Base-by-base conservation (phyloP, 2,113 vertebrate species). In the Poecilia latipinna region DNA sequence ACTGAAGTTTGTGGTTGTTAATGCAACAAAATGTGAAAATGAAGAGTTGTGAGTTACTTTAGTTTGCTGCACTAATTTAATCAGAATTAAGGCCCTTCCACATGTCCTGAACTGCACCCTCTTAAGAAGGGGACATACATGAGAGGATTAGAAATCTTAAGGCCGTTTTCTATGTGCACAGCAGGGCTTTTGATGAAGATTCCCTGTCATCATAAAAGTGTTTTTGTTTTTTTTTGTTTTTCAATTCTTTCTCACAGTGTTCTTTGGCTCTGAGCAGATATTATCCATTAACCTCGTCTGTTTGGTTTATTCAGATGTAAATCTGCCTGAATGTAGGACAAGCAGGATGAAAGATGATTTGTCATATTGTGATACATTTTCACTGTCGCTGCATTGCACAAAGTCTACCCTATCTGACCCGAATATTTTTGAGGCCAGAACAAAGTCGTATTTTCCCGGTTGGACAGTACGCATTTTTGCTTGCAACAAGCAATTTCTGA, bases 321-420 rank as follows among this genome's bases (percentile, higher is more conserved):
- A 76, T 33, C 29, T 44, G 24, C 31, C 12, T 67, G 61, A 22
- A 62, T 68, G 37, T 31, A 19, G 37, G 8, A 61, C 28, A 44
- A 8, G n/a, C 24, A 29, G 12, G 0, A 22, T 29, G 31, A 29
- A 57, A 1, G 31, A 78, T 54, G 3, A 73, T 67, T 61, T 65
- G 60, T 57, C 28, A 24, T 31, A 61, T 12, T 29, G 3, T 19
- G 32, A 28, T 4, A n/a, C 12, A 12, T 39, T 31, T 35, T 29
- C 29, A 29, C 35, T 62, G 35, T 51, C 57, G 37, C 54, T 4
- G 10, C 7, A 48, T 35, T 12, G n/a, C 15, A 33, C 10, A 62
- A 29, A 37, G 28, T 7, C 32, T 66, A 51, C 35, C 74, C 68
- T 72, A 31, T 78, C 60, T 60, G 67, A 71, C 61, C 60, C 39